Evolutionary conservation across 2,888 invertebrate species (phyloP), one percentile per base, ranked within the genome.

Genomic region (Lasioglossum calceatum): DNA sequence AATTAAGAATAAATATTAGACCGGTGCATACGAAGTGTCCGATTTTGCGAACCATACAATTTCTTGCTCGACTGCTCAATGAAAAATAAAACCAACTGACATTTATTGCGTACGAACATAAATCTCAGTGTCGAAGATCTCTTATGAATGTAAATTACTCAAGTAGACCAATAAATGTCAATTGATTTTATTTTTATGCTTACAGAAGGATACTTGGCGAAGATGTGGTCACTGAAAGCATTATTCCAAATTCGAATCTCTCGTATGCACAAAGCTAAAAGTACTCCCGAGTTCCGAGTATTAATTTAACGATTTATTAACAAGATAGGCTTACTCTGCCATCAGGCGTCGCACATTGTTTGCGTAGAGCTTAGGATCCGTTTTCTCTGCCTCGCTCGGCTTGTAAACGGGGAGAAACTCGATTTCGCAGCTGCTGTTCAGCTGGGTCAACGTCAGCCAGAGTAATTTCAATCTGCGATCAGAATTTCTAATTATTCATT

Each of bases 381-480:
- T 96, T 93, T 97, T 97, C 95, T 99, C 99, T 87, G 97, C 98
- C 89, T 98, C 98, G 92, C 96, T 98, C 0, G 99, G 99, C 67
- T 96, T 96, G 95, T 99, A 99, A 4, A 99, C 98, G 0, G 99
- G 99, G 42, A 99, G 96, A 96, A 98, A 99, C 96, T 99, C 98
- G 74, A 98, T 97, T 96, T 98, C 98, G 92, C 98, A 97, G 82
- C 97, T 97, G 92, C 97, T 99, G 94, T 98, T 97, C 85, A 98
- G 97, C 95, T 98, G 98, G 0, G 98, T 97, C 92, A 99, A 95
- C 0, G 99, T 98, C 91, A 98, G 95, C 98, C 99, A 99, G 36
- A 99, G 95, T 73, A 98, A 96, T 93, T 98, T 98, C 87, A 98
- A 95, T 19, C 98, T 98, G 95, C 44, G 96, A 96, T 58, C 7